Evolutionary conservation across 2,888 invertebrate genomes (phyloP).

Genomic region (Onchidella celtica): DNA sequence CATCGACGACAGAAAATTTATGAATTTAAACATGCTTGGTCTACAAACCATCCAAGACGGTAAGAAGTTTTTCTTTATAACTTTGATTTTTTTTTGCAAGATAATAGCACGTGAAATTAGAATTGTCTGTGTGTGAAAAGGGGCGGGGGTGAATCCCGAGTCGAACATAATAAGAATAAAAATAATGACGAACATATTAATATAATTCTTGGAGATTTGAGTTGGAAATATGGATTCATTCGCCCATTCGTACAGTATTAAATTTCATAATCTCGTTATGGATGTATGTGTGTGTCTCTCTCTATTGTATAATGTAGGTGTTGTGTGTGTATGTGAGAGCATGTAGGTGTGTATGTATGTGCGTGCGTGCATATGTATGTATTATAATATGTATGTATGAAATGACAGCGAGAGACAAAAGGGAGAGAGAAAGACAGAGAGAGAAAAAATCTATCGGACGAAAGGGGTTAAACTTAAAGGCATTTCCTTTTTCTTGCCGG

Average conservation of each 20-base stretch:
- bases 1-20: too few species aligned
- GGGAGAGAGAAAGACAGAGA: neutral
- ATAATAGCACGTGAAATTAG: too few species aligned
- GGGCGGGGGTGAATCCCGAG: neutral
- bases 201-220: too few species aligned
- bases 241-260: neutral
- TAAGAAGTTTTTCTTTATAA: too few species aligned
- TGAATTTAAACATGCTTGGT: too few species aligned
- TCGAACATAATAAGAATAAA: neutral
- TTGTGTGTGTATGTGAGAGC: neutral
- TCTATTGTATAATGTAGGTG: too few species aligned
- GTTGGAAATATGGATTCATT: too few species aligned
- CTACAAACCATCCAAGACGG: too few species aligned
- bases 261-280: neutral
- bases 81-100: too few species aligned
- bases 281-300: neutral
- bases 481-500: too few species aligned
- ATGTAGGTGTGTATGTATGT: constrained; percentile 25
- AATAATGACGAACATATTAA: neutral
- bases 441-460: neutral
- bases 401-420: neutral
- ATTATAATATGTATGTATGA: neutral
- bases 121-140: too few species aligned
- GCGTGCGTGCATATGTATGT: constrained; percentile 11
- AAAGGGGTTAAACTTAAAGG: too few species aligned